phyloP scores from a whole-genome alignment of 2,113 vertebrate species.

The Antigone vipio region DNA sequence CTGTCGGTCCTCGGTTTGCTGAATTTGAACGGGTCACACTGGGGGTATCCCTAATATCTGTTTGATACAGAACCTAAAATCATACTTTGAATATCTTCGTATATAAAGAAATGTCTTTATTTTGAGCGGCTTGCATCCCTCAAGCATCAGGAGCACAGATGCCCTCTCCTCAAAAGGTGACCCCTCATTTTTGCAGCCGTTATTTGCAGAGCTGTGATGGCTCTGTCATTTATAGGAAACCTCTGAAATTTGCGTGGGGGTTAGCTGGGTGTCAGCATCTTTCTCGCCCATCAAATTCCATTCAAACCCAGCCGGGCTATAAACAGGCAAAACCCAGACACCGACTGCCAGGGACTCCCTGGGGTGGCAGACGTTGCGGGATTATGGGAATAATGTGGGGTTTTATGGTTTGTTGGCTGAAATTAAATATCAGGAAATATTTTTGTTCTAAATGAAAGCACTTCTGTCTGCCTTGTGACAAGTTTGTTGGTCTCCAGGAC shows the following conservation, averaged over 20 bases:
- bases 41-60: accelerated
- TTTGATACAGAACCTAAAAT: neutral
- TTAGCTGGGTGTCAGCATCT: neutral
- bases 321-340: neutral
- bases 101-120: neutral
- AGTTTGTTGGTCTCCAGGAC: neutral
- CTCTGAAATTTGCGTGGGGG: neutral
- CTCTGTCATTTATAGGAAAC: neutral
- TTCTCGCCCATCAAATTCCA: neutral
- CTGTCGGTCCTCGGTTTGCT: neutral
- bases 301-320: neutral
- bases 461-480: neutral
- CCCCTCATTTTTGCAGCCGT: accelerated
- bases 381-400: neutral
- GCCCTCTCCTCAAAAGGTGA: neutral
- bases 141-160: accelerated
- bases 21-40: accelerated
- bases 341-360: neutral
- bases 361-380: neutral
- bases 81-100: accelerated
- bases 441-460: neutral
- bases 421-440: neutral
- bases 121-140: neutral
- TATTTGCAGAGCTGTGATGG: neutral
- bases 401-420: neutral